Base-by-base conservation (phyloP, 1,140 invertebrate genomes). In the Caenorhabditis inopinata region DNA sequence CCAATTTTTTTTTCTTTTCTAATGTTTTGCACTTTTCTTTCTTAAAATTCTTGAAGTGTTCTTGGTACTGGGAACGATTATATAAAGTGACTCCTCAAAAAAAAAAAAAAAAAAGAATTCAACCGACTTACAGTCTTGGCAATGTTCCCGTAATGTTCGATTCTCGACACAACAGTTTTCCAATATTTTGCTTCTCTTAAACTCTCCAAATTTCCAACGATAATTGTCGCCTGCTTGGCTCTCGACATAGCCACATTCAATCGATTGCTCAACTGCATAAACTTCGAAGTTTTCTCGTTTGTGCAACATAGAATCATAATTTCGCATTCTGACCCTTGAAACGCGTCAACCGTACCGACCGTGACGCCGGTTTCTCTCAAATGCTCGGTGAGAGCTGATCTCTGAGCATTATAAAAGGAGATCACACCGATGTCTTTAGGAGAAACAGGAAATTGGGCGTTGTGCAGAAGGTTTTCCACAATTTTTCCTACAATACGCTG, bases 171-270 rank as follows among this genome's bases (percentile, higher is more conserved):
- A 42, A 68, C 38, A 1, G n/a, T 27, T 0, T 6, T 21, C 58
- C 58, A 68, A 38, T 68, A 38, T 1, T 38, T 42, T 5, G 58
- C 58, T 11, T 68, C 38, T 12, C n/a, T 68, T 18, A 68, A 9
- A 21, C 32, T 25, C 11, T 35, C 32, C 14, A 68, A 2, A 68
- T 68, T 68, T 42, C 58, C 58, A 4, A 68, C n/a, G n/a, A 68
- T 68, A 38, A 68, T 68, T 0, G 58, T 68, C 58, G n/a, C 58
- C 12, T 68, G 58, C 16, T 21, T 35, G n/a, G 32, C 58, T 38
- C 58, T 38, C 29, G 58, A 68, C 58, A 68, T 68, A 7, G 58
- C 58, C 32, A 68, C 58, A 38, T 68, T 68, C 12, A 68, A 3
- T 2, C 58, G 58, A 42, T 35, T 68, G 14, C 58, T n/a, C n/a